These are phyloP conservation scores for Tiphia femorata DNA, from an alignment of 2,888 invertebrate genomes.

Conservation along the genomic window DNA sequence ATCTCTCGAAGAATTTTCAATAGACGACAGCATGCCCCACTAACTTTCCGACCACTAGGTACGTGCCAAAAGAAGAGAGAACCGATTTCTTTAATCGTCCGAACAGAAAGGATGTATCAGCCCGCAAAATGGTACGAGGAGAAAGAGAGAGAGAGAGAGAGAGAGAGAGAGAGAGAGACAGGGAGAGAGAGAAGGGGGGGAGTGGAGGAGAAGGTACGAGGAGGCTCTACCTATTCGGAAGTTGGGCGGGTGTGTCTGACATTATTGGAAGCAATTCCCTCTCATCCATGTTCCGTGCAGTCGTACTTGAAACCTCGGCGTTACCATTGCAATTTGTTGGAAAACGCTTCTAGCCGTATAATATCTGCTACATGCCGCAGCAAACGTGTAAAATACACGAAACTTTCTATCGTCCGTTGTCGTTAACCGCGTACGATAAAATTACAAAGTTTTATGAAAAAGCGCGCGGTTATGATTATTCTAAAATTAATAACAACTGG, in stretches of 20 bases:
- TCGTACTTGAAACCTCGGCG: conserved; percentile 24
- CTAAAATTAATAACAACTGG: too few species aligned
- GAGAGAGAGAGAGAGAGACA: neutral
- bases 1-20: too few species aligned
- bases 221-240: conserved; percentile 31
- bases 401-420: too few species aligned
- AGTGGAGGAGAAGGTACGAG: neutral
- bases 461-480: too few species aligned
- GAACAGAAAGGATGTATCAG: conserved; percentile 40
- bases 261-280: conserved; percentile 47
- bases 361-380: too few species aligned
- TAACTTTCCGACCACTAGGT: neutral
- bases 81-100: conserved; percentile 45
- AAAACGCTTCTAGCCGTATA: neutral
- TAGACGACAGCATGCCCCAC: too few species aligned
- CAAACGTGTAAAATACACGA: too few species aligned
- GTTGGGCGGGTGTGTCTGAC: conserved; percentile 47
- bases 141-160: neutral
- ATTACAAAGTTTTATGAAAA: too few species aligned
- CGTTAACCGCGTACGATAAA: too few species aligned
- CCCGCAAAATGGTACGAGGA: conserved; percentile 18
- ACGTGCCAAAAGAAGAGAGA: conserved; percentile 29
- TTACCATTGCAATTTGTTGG: conserved; percentile 25
- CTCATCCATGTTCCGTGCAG: conserved; percentile 23
- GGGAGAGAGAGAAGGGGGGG: neutral